Base-by-base conservation (phyloP, 2,888 invertebrate genomes). In the Malthinus flaveolus region DNA sequence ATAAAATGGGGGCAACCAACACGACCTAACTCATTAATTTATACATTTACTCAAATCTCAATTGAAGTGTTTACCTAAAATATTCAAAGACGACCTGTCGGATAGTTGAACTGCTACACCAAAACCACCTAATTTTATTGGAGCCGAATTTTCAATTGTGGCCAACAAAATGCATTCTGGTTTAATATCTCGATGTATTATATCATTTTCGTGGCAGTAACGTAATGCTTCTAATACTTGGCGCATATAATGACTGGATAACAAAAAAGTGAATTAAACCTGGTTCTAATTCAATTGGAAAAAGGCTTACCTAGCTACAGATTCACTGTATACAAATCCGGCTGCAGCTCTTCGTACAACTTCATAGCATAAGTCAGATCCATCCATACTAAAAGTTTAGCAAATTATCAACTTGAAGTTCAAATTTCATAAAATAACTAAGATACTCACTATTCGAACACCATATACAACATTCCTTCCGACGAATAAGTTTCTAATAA, bases 311-410 rank as follows among this genome's bases (percentile, higher is more conserved):
- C 97, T 97, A 66, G 97, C 96, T 52, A 99, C 99, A 39, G 97
- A 96, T 83, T 99, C 99, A 75, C 98, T 99, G 82, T 99, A 99
- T 59, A 97, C 97, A 81, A 99, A 99, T 64, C 99, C 98, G 51
- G 95, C 92, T 32, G 91, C 89, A 15, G 98, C 98, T 74, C 97
- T 86, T 72, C 96, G 88, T 23, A 97, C 97, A 66, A 98, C 95
- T 84, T 99, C 99, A 80, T 95, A 97, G 81, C 97, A 98, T 68
- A 99, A 86, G 80, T 99, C 99, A 46, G 95, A 93, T 45, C 99
- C 99, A 78, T 98, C 97, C 94, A 97, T 95, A 80, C 97, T 96
- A 85, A 71, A 87, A 71, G 72, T 49, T 50, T 60, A 49, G 33
- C n/a, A n/a, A n/a, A n/a, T n/a, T n/a, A n/a, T n/a, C n/a, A n/a